Evolutionary conservation across 2,888 invertebrate genomes (phyloP), one percentile per base, ranked within the genome.

Genomic region (Stenichneumon culpator): DNA sequence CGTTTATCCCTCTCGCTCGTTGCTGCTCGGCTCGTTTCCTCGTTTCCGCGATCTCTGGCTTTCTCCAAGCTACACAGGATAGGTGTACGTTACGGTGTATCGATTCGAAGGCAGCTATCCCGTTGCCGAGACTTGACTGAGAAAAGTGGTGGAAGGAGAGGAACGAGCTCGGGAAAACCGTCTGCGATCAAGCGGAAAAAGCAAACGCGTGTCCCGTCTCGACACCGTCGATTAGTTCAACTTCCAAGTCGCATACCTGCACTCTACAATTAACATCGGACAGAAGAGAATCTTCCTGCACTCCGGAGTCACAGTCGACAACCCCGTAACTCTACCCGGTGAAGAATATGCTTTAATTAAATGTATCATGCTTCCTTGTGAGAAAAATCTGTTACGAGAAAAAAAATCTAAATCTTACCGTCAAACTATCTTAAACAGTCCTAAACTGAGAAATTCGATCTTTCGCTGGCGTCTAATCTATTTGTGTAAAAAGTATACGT

Each of bases 41-140:
- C 80, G 32, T 60, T 78, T 74, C 16, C 54, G 47, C 63, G 28
- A 70, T 73, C 28, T 79, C 79, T 69, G 57, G 44, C 73, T 75
- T 74, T 74, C 74, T 57, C 57, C 74, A 19, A 9, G 7, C 63
- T 57, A 73, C 52, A 32, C 7, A 19, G 19, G 28, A 50, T 2
- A 75, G 63, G n/a, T 14, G 32, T 9, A 60, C 74, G 63, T 63
- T 16, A 50, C 22, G 14, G 19, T 47, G 50, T 50, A 65, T 75
- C 63, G 65, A 75, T 50, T 75, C 36, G 63, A 32, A n/a, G 28
- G 63, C 16, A 63, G 57, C 57, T 25, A n/a, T 28, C 32, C 63
- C 28, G 7, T 32, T 14, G 16, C n/a, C 32, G 25, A 6, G 19
- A 57, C 36, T 36, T 36, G 57, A 44, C 44, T 25, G 57, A 22